A percentile compares a stretch with the other conserved stretches of the same genome.
phyloP scores from a whole-genome alignment of 2,888 invertebrate species.

The Copidosoma aretas region DNA sequence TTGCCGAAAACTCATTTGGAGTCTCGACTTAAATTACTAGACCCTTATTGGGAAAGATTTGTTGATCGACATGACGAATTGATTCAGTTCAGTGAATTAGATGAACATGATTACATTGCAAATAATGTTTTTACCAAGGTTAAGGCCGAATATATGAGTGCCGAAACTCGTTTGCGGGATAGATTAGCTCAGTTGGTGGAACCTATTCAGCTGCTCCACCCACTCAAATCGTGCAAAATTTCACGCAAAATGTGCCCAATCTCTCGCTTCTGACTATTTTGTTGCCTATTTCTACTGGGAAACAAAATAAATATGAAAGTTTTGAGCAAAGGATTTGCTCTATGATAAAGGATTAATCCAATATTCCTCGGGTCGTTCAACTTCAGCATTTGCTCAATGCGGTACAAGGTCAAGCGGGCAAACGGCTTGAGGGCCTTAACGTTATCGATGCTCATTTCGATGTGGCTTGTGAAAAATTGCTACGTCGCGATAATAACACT shows the following conservation, averaged over 20 bases:
- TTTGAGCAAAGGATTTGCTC: conserved; percentile 1
- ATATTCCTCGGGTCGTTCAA: background rate
- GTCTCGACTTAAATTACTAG: too few species aligned
- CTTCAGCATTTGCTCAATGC: background rate
- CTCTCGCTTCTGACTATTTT: background rate
- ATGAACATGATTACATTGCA: background rate
- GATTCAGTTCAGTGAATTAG: background rate
- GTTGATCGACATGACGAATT: too few species aligned
- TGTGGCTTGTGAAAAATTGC: background rate
- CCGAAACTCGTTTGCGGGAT: background rate
- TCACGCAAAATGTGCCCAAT: background rate
- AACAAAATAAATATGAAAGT: background rate
- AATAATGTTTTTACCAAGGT: background rate
- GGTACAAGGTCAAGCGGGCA: background rate
- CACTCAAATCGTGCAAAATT: background rate
- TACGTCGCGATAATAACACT: background rate
- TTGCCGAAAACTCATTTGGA: too few species aligned
- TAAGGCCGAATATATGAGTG: background rate
- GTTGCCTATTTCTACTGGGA: background rate
- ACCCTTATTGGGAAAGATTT: too few species aligned
- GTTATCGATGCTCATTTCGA: background rate
- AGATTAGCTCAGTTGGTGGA: background rate
- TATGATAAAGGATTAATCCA: background rate
- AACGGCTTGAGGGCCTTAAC: background rate
- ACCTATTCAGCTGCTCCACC: background rate